These are phyloP conservation scores for Archilochus colubris DNA, from an alignment of 2,113 vertebrate genomes.

Conservation along the genomic window DNA sequence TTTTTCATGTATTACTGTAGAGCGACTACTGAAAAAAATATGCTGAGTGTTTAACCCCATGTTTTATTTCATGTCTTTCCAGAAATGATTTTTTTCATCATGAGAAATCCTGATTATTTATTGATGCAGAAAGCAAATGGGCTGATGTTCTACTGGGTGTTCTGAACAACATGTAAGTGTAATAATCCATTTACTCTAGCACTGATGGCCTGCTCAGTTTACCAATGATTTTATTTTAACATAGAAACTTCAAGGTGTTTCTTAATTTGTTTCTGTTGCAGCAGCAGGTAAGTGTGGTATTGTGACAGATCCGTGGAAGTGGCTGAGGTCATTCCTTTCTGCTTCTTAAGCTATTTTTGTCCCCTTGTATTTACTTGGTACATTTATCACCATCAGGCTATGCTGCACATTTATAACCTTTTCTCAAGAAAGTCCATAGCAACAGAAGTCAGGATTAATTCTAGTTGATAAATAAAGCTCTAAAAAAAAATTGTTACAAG, in stretches of 20 bases:
- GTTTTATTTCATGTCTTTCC: slow-evolving; percentile 6
- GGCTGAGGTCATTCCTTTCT: not conserved
- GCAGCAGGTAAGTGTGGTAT: not conserved
- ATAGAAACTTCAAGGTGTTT: not conserved
- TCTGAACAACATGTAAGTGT: slow-evolving; percentile 69
- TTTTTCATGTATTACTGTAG: not conserved
- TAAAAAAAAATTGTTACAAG: not conserved
- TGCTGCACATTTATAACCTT: not conserved
- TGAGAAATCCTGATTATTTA: not conserved
- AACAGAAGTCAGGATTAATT: not conserved
- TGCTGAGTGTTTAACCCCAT: not conserved
- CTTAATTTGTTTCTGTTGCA: not conserved
- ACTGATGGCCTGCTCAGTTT: not conserved
- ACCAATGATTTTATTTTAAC: not conserved
- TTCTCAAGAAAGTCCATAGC: not conserved
- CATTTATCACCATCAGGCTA: not conserved
- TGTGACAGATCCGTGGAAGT: not conserved
- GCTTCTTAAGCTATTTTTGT: not conserved
- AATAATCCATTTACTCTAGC: not conserved
- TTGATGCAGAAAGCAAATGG: not conserved
- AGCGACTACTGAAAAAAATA: not conserved
- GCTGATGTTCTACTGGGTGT: not conserved
- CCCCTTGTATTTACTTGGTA: not conserved
- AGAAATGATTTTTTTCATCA: slow-evolving; percentile 67
- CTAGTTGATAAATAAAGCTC: not conserved